Evolutionary conservation across 2,888 invertebrate genomes (phyloP).

Genomic region (Plebejus anna): DNA sequence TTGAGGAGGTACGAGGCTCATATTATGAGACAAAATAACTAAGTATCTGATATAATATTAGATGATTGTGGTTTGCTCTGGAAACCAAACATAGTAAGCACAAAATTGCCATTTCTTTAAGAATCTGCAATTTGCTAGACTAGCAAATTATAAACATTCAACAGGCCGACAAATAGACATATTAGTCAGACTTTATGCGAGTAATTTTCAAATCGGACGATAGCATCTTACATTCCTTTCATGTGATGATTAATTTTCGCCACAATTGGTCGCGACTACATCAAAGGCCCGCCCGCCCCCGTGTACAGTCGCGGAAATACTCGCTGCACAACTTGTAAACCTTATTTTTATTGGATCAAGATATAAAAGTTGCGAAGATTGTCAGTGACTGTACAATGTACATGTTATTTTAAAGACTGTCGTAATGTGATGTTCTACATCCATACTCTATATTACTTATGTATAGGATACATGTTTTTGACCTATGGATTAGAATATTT

Average conservation of each 20-base stretch:
- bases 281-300: slow-evolving; percentile 50
- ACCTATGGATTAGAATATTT: background rate
- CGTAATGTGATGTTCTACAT: background rate
- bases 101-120: too few species aligned
- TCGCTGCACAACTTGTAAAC: background rate
- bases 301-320: background rate
- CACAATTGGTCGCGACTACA: slow-evolving; percentile 77
- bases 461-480: too few species aligned
- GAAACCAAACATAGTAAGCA: too few species aligned
- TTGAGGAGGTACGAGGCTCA: too few species aligned
- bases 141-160: slow-evolving; percentile 3
- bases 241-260: slow-evolving; percentile 72
- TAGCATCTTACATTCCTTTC: slow-evolving; percentile 41
- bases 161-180: background rate
- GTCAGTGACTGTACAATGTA: background rate
- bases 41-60: too few species aligned
- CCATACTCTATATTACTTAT: background rate
- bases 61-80: too few species aligned
- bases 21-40: too few species aligned
- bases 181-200: slow-evolving; percentile 15
- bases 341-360: background rate
- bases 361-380: background rate
- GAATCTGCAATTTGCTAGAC: background rate
- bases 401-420: background rate
- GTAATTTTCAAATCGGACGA: slow-evolving; percentile 15